Conservation (phyloP, 2,888 invertebrate genomes). For the Toxonevra muliebris region DNA sequence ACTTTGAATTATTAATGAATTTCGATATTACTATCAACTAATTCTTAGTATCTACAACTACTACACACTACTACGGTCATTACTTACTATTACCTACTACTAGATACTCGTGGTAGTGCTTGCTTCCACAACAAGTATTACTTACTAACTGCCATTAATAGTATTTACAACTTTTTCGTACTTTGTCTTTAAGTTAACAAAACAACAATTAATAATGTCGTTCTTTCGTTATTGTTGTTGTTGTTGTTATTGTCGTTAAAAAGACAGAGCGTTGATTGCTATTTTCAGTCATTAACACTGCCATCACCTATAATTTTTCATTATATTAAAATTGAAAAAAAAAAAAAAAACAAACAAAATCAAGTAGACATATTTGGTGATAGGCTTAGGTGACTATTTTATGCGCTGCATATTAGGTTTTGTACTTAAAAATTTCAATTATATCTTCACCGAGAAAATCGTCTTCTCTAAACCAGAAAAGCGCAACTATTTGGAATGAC, state of each 20-base stretch:
- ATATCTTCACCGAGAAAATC: too few species aligned
- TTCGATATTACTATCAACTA: conserved; percentile 35
- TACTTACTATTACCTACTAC: neutral
- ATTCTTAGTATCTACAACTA: neutral
- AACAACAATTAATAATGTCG: conserved; percentile 30
- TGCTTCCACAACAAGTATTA: neutral
- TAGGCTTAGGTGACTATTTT: too few species aligned
- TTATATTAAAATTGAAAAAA: neutral
- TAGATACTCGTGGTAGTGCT: neutral
- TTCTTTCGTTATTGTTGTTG: too few species aligned
- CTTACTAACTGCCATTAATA: too few species aligned
- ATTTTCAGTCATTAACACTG: conserved; percentile 32
- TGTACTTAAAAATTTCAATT: too few species aligned
- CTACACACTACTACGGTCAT: neutral
- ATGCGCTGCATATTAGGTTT: too few species aligned
- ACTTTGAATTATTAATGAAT: conserved; percentile 58
- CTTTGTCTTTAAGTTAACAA: conserved; percentile 17
- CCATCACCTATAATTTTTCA: conserved; percentile 27
- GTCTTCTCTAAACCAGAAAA: too few species aligned
- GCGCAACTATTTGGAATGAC: too few species aligned
- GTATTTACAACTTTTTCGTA: conserved; percentile 7
- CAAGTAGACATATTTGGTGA: too few species aligned
- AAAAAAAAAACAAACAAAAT: too few species aligned
- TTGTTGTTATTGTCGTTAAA: too few species aligned
- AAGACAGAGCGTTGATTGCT: conserved; percentile 25